phyloP scores from a whole-genome alignment of 2,888 invertebrate genomes.

The Alentia gelatinosa region DNA sequence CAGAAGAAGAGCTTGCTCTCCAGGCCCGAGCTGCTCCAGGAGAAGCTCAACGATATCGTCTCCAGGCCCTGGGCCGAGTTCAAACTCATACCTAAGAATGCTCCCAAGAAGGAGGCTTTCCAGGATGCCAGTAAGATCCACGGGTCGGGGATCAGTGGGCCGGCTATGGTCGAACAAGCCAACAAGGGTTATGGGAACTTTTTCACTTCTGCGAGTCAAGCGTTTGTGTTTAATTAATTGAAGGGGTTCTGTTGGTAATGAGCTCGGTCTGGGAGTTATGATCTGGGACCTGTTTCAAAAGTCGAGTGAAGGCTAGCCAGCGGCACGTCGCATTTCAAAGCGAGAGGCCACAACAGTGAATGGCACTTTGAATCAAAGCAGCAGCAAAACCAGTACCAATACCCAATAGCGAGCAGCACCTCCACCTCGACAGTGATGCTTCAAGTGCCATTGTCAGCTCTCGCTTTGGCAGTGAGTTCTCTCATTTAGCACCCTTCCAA shows the following conservation, averaged over 20 bases:
- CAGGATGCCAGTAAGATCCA: background rate
- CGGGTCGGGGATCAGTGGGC: background rate
- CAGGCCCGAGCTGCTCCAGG: background rate
- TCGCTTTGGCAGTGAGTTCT: too few species aligned
- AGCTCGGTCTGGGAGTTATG: too few species aligned
- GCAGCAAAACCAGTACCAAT: too few species aligned
- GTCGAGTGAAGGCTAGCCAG: too few species aligned
- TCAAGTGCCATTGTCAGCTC: too few species aligned
- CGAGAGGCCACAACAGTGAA: too few species aligned
- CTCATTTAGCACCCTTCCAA: too few species aligned
- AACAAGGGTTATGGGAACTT: constrained; percentile 41
- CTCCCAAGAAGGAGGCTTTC: background rate
- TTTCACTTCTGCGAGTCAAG: constrained; percentile 28
- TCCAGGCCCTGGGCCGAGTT: constrained; percentile 39
- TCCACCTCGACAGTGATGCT: too few species aligned
- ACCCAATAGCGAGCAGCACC: too few species aligned
- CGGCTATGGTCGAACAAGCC: constrained; percentile 30
- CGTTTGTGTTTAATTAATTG: constrained; percentile 18
- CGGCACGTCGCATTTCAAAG: too few species aligned
- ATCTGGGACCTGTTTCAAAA: too few species aligned
- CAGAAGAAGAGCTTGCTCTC: background rate
- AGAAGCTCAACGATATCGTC: background rate
- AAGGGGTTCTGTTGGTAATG: background rate
- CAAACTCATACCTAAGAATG: background rate
- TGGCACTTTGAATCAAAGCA: too few species aligned